These are phyloP conservation scores for Cephalopachus bancanus DNA, from an alignment of 2,797 vertebrate genomes.

Conservation along the genomic window DNA sequence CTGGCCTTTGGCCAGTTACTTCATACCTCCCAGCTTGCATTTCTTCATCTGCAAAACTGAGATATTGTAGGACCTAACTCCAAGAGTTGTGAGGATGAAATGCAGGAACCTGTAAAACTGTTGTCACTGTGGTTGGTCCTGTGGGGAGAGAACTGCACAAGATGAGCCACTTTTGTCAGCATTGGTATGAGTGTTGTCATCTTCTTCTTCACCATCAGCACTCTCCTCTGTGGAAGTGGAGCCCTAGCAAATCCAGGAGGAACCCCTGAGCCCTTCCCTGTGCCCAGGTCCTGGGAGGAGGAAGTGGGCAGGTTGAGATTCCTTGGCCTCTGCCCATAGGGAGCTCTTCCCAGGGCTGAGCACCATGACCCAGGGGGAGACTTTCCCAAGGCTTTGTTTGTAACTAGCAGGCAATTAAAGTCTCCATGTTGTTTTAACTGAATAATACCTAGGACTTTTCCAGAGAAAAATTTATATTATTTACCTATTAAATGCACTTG, in stretches of 20 bases:
- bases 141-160: rapidly evolving
- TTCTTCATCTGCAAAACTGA: too few relatives aligned
- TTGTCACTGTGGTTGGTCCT: neutral
- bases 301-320: neutral
- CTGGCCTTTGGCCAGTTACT: neutral
- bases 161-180: too few relatives aligned
- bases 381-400: neutral
- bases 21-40: neutral
- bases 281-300: neutral
- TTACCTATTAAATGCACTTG: neutral
- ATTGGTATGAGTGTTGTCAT: rapidly evolving
- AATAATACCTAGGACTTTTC: too few relatives aligned
- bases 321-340: rapidly evolving
- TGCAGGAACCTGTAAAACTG: neutral
- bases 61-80: rapidly evolving
- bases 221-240: neutral
- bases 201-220: neutral
- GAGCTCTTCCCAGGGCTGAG: rapidly evolving
- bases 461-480: neutral
- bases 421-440: rapidly evolving
- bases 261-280: rapidly evolving
- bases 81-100: neutral
- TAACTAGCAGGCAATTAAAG: neutral
- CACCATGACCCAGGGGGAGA: neutral
- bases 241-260: neutral